Evolutionary conservation across 1,140 invertebrate species (phyloP), one percentile per base, ranked within the genome.

Genomic region (Plectrocnemia conspersa): DNA sequence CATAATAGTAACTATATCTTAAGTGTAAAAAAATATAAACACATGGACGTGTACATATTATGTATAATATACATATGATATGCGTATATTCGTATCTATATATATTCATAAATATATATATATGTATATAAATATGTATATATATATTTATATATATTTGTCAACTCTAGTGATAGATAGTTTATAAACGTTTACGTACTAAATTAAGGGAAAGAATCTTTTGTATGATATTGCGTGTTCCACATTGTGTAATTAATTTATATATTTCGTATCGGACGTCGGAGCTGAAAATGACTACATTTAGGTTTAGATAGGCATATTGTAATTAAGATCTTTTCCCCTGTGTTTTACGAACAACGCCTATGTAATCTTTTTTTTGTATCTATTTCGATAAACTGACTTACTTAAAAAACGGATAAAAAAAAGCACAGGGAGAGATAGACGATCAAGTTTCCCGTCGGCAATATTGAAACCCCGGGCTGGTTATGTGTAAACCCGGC

Each of bases 221-320:
- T 59, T 59, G 58, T 59, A 59, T 52, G 52, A 55, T 59, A 59
- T 32, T 59, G 52, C 47, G 47, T 59, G 58, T 55, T 59, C 58
- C 58, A 40, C 41, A 55, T 44, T 54, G 29, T 52, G 38, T 48
- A 54, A 54, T 47, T 59, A 55, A 55, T 59, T 59, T 59, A 59
- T 55, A n/a, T n/a, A 55, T 55, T 47, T 55, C 52, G 40, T 52
- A 52, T 42, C 52, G 57, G 44, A 54, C 9, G 15, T 40, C 27
- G 29, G 32, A 41, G 25, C 3, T 19, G 45, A 54, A 40, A 18
- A 58, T 48, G 29, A 33, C 32, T 41, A 40, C 32, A 13, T 23
- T 48, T 54, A 54, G 44, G 33, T n/a, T n/a, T 53, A 44, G 38
- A 42, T 53, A 32, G 38, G 24, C 42, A 29, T 53, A 49, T 49